Conservation (phyloP, 2,113 vertebrate species). For the Galeopterus variegatus region DNA sequence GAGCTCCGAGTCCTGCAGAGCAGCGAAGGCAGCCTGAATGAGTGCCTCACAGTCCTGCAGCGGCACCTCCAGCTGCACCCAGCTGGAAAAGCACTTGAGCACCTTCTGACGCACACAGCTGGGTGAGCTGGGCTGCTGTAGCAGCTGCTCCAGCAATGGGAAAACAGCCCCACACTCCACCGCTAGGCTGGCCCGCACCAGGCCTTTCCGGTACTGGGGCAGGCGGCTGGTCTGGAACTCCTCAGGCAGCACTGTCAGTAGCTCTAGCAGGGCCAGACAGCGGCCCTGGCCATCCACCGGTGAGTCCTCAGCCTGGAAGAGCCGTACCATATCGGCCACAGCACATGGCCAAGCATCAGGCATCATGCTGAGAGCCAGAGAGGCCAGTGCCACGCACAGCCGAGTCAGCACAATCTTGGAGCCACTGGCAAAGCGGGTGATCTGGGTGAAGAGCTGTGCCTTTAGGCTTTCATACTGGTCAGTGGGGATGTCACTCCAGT, state of each 20-base stretch:
- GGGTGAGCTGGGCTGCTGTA: conserved; percentile 95
- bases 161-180: conserved; percentile 96
- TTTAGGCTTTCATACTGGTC: conserved; percentile 98
- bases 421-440: conserved; percentile 96
- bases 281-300: conserved; percentile 96
- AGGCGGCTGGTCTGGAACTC: conserved; percentile 99
- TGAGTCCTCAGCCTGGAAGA: conserved; percentile 97
- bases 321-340: conserved; percentile 97
- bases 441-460: conserved; percentile 98
- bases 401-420: conserved; percentile 99
- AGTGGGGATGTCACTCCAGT: conserved; percentile 98
- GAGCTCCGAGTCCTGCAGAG: conserved; percentile 97
- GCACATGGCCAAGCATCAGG: conserved; percentile 98
- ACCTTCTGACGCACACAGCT: conserved; percentile 98
- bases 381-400: conserved; percentile 97
- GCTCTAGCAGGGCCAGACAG: conserved; percentile 97
- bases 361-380: conserved; percentile 99
- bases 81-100: conserved; percentile 98
- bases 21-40: conserved; percentile 96
- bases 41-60: conserved; percentile 96
- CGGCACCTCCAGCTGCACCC: conserved; percentile 98
- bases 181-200: conserved; percentile 96
- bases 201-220: conserved; percentile 96
- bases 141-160: conserved; percentile 97
- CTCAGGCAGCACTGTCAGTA: conserved; percentile 98